Base-by-base conservation (phyloP, 2,888 invertebrate genomes). In the Chymomyza caudatula region DNA sequence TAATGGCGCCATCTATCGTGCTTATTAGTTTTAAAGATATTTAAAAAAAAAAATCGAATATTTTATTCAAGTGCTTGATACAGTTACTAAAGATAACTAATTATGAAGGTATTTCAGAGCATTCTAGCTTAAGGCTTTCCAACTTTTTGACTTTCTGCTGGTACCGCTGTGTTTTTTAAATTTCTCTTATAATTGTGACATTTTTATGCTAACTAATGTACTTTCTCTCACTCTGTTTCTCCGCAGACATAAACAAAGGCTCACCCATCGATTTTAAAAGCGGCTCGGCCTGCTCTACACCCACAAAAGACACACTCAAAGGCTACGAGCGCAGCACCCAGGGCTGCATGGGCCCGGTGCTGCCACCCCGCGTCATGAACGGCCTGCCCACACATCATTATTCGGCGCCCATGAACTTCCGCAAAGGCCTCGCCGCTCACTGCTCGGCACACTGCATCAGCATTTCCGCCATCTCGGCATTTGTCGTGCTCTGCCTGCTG, bases 391-490 rank as follows among this genome's bases (percentile, higher is more conserved):
- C 94, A 74, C 93, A 94, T 86, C 95, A 95, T 91, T 95, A 95
- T 89, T 94, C 94, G 75, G 94, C 95, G 80, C 93, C 96, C 86
- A 96, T 96, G 92, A 96, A 96, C 91, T 96, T 96, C 91, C 94
- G 95, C 89, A 96, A 96, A 92, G 96, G 95, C 83, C 92, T 96
- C 85, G 94, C 95, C 65, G 95, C 96, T 81, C 93, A 94, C 86
- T 98, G 98, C 91, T 96, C 96, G 73, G 97, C 97, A 96, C 96
- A 96, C 91, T 96, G 97, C 91, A 94, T 96, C 79, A 96, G 97
- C 74, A 95, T 98, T 89, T 94, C 95, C 78, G 95, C 96, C 89
- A 95, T 97, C 89, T 93, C 96, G 91, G 93, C 97, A 84, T 94
- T 96, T 83, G 94, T 96, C 84, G 93, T 96, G 87, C 93, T 97